Conservation (phyloP, 2,888 invertebrate species). For the Malthinus flaveolus region DNA sequence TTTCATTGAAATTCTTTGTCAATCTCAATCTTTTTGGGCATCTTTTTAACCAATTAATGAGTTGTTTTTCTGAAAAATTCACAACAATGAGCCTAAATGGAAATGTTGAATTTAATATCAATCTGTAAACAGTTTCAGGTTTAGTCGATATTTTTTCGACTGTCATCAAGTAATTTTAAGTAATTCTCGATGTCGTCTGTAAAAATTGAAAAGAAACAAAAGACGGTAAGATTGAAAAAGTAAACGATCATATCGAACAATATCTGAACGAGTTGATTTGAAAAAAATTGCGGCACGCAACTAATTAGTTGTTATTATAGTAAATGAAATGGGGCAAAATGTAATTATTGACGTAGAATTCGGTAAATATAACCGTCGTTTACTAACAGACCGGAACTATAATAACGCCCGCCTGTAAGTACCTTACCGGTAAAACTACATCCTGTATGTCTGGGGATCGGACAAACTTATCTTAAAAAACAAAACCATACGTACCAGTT, state of each 20-base stretch:
- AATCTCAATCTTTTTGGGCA: too few relatives aligned
- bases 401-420: conserved; percentile 5
- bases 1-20: too few relatives aligned
- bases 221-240: too few relatives aligned
- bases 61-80: too few relatives aligned
- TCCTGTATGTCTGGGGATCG: conserved; percentile 13
- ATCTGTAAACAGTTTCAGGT: too few relatives aligned
- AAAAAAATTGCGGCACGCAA: background rate
- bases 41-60: too few relatives aligned
- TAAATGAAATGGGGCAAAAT: conserved; percentile 18
- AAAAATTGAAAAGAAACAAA: too few relatives aligned
- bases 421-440: conserved; percentile 14
- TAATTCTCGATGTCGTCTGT: too few relatives aligned
- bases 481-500: background rate
- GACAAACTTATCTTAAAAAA: background rate
- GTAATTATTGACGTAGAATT: conserved; percentile 20
- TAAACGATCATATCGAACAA: background rate
- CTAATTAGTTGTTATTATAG: conserved; percentile 13
- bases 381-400: conserved; percentile 13
- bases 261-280: background rate
- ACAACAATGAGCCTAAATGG: too few relatives aligned
- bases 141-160: too few relatives aligned
- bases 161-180: too few relatives aligned
- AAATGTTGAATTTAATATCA: too few relatives aligned
- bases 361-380: conserved; percentile 14